Conservation (phyloP, 30 jellyfish, hydroid and myxozoan species). For the Aurelia coerulea region DNA sequence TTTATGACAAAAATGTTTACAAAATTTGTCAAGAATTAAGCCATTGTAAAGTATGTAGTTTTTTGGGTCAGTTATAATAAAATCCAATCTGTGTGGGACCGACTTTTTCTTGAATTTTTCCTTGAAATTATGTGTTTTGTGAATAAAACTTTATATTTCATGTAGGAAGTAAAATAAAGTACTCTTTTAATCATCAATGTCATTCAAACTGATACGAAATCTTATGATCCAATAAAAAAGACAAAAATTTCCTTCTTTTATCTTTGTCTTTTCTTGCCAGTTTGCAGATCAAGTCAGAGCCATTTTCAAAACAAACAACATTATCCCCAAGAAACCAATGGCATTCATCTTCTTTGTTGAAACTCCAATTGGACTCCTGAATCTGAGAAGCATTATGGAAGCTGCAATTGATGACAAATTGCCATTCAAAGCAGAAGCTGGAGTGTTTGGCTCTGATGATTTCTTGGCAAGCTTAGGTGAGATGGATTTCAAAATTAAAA, state of each 20-base stretch:
- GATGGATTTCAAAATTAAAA: background rate
- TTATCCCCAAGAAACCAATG: constrained; percentile 12
- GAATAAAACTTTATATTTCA: too few relatives aligned
- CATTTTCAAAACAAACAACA: background rate
- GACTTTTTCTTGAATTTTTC: too few relatives aligned
- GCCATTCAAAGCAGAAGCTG: constrained; percentile 77
- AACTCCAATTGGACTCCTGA: constrained; percentile 85
- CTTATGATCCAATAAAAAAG: background rate
- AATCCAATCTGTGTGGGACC: too few relatives aligned
- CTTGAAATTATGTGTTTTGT: too few relatives aligned
- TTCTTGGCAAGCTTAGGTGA: constrained; percentile 90
- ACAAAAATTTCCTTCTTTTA: background rate
- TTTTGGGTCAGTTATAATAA: too few relatives aligned
- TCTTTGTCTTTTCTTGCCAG: background rate
- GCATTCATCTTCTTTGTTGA: constrained; percentile 75
- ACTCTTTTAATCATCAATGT: too few relatives aligned
- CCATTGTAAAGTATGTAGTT: too few relatives aligned
- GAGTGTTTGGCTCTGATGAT: constrained; percentile 97
- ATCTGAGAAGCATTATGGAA: constrained; percentile 78
- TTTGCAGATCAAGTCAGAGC: constrained; percentile 41
- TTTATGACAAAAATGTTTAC: too few relatives aligned
- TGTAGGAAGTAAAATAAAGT: too few relatives aligned
- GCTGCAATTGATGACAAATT: constrained; percentile 38
- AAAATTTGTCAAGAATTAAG: too few relatives aligned
- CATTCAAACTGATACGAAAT: too few relatives aligned